These are phyloP conservation scores for Entelurus aequoreus DNA, from an alignment of 2,113 vertebrate genomes.

Conservation along the genomic window DNA sequence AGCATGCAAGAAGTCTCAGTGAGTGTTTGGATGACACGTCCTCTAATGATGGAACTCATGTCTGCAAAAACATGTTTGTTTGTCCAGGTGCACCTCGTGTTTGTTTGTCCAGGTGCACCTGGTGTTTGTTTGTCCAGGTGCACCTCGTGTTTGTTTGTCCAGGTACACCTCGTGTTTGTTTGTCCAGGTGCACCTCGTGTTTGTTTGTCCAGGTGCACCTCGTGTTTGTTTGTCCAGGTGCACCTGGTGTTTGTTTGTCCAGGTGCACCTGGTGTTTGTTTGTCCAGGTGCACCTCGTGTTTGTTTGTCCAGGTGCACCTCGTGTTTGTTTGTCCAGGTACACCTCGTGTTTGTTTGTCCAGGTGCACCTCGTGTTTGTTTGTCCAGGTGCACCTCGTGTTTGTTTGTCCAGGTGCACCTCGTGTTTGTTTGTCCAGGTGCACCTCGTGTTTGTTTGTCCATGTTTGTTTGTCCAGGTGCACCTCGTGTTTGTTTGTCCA, in stretches of 20 bases:
- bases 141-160: slow-evolving; percentile 22
- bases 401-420: slow-evolving; percentile 36
- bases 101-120: slow-evolving; percentile 18
- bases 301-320: slow-evolving; percentile 18
- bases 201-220: slow-evolving; percentile 1
- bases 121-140: slow-evolving; percentile 27
- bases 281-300: not conserved
- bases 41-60: slow-evolving; percentile 20
- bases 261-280: slow-evolving; percentile 43
- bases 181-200: slow-evolving; percentile 42
- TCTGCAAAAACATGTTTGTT: slow-evolving; percentile 47
- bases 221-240: slow-evolving; percentile 17
- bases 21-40: not conserved
- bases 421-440: slow-evolving; percentile 18
- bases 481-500: slow-evolving; percentile 4
- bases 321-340: slow-evolving; percentile 28
- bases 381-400: slow-evolving; percentile 6
- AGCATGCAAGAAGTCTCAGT: too few relatives aligned
- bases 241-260: not conserved
- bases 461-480: too few relatives aligned
- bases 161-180: not conserved
- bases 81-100: not conserved
- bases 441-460: slow-evolving; percentile 5
- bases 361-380: not conserved
- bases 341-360: slow-evolving; percentile 26